These are phyloP conservation scores for Oncorhynchus kisutch DNA, from an alignment of 2,113 vertebrate species.

Conservation along the genomic window DNA sequence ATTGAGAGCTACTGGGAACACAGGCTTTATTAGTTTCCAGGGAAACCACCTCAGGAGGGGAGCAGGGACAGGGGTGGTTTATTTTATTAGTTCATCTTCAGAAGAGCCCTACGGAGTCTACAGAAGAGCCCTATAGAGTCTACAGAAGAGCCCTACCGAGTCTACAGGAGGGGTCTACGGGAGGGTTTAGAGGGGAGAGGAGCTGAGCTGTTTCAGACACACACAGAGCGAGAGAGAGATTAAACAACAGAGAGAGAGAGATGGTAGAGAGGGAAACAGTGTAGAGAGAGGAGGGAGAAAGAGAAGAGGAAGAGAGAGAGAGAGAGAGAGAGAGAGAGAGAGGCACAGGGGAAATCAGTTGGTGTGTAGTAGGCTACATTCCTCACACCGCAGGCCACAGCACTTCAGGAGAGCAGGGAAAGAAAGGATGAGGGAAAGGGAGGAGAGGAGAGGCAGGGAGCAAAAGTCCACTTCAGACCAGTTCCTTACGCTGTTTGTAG, in stretches of 20 bases:
- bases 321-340: not conserved
- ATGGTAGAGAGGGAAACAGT: not conserved
- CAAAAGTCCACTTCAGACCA: too few species aligned
- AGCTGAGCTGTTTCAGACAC: too few species aligned
- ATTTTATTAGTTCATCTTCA: too few species aligned
- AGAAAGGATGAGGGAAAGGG: not conserved
- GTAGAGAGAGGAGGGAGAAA: not conserved
- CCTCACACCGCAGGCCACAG: too few species aligned
- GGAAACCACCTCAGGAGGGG: conserved; percentile 36
- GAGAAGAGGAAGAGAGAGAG: not conserved
- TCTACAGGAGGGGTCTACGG: too few species aligned
- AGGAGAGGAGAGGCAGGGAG: not conserved
- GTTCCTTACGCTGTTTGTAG: too few species aligned
- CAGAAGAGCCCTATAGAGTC: too few species aligned
- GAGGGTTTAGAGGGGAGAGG: too few species aligned
- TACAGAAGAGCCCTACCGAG: too few species aligned
- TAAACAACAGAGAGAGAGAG: conserved; percentile 39
- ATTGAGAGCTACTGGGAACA: not conserved
- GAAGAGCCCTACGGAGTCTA: too few species aligned
- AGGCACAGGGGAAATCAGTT: not conserved
- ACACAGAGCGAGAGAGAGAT: not conserved
- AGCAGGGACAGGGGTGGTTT: not conserved
- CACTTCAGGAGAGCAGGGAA: too few species aligned
- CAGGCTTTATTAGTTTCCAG: conserved; percentile 56
- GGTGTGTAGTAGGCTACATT: too few species aligned